phyloP scores from a whole-genome alignment of 2,888 invertebrate genomes.

The Herminia tarsipennalis region DNA sequence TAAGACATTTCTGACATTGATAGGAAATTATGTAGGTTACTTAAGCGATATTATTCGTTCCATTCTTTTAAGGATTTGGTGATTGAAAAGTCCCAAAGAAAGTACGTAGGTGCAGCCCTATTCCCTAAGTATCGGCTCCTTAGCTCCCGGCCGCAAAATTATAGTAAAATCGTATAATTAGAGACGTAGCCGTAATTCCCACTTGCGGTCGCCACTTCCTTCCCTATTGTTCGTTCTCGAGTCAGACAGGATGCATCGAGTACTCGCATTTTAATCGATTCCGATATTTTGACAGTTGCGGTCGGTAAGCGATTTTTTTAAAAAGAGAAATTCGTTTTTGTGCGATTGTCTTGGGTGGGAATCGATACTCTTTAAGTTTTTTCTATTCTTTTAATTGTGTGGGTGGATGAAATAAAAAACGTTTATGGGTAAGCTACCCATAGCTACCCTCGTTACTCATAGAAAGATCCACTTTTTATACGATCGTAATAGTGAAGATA shows the following conservation, averaged over 20 bases:
- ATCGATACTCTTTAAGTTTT: slow-evolving; percentile 25
- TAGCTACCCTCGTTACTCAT: too few relatives aligned
- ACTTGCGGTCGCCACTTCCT: slow-evolving; percentile 81
- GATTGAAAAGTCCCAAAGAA: too few relatives aligned
- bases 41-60: too few relatives aligned
- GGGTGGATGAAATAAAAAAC: background rate
- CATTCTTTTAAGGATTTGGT: too few relatives aligned
- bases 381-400: slow-evolving; percentile 4
- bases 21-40: too few relatives aligned
- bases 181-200: slow-evolving; percentile 71
- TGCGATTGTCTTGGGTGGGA: slow-evolving; percentile 39
- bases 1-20: too few relatives aligned
- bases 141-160: slow-evolving; percentile 74
- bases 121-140: slow-evolving; percentile 40
- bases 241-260: slow-evolving; percentile 62
- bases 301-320: slow-evolving; percentile 66
- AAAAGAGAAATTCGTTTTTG: slow-evolving; percentile 58
- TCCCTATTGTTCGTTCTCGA: slow-evolving; percentile 72
- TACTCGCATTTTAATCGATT: slow-evolving; percentile 75
- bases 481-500: too few relatives aligned
- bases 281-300: slow-evolving; percentile 80
- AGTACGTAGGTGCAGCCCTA: slow-evolving; percentile 36
- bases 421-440: too few relatives aligned
- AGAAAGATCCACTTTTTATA: too few relatives aligned
- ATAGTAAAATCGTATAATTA: slow-evolving; percentile 80